Evolutionary conservation across 2,888 invertebrate genomes (phyloP).

Genomic region (Cheilosia impressa): DNA sequence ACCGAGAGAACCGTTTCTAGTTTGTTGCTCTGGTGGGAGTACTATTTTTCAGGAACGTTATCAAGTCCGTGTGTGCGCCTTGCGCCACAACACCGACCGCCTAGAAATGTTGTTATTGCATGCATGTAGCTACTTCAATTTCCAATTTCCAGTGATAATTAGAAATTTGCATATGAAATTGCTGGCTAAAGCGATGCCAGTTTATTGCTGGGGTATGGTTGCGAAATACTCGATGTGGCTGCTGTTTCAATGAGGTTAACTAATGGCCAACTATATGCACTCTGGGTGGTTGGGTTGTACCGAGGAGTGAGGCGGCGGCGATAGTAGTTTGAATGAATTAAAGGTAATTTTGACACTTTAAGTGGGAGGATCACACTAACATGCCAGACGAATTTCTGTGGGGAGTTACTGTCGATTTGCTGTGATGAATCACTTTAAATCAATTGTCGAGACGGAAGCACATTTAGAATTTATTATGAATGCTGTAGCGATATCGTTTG

Average conservation of each 20-base stretch:
- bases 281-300: not conserved
- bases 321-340: conserved; percentile 31
- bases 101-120: conserved; percentile 61
- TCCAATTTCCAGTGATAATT: conserved; percentile 75
- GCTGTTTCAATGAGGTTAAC: conserved; percentile 35
- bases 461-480: no score
- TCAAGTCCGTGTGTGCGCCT: conserved; percentile 9
- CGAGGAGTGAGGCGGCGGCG: not conserved
- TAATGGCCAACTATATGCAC: not conserved
- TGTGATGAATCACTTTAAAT: no score
- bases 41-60: conserved; percentile 30
- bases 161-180: conserved; percentile 76
- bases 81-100: not conserved
- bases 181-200: conserved; percentile 48
- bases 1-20: conserved; percentile 42
- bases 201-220: conserved; percentile 39
- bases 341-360: conserved; percentile 56
- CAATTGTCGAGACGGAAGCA: no score
- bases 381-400: not conserved
- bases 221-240: conserved; percentile 25
- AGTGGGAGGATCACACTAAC: conserved; percentile 33
- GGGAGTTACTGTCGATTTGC: no score
- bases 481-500: no score
- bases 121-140: conserved; percentile 60
- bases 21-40: conserved; percentile 20